Base-by-base conservation (phyloP, 1,140 invertebrate species). In the Drosophila mauritiana region DNA sequence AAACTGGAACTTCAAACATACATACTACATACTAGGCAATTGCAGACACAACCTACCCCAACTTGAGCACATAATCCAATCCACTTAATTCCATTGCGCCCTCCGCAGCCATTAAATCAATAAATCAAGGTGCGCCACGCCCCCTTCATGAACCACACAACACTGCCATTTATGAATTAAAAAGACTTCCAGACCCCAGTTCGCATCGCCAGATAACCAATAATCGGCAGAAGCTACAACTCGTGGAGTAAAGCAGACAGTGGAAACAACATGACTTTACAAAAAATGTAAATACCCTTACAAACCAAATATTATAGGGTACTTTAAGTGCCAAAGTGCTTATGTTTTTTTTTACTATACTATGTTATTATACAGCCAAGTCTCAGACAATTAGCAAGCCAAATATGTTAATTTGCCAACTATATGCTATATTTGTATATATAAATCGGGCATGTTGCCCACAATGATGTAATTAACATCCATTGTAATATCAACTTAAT, bases 101-200 rank as follows among this genome's bases (percentile, higher is more conserved):
- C 62, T 37, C 37, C 54, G 37, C 22, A 51, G 36, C 64, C 37
- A 25, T 40, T 25, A 57, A 61, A 79, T 76, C 70, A 84, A 84
- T 79, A 75, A 81, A 83, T 84, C 80, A 83, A 79, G 69, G 58
- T 69, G 55, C 45, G 46, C 51, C 70, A 84, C 70, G 48, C 80
- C 75, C 75, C 80, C 36, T 65, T 54, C 40, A 68, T 39, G 45
- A 22, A 61, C 20, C 20, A 22, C 67, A 64, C 53, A 68, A 72
- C 46, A 68, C 67, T 68, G 31, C 31, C 46, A 73, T 48, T 80
- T 68, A 73, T 85, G 81, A 84, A 84, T 83, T 83, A 83, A 80
- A 80, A 80, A 56, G 48, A 73, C 53, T 46, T 64, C 58, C 59
- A 68, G 62, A 39, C 25, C 59, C 45, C 52, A 25, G 67, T 49